Percentiles rank a stretch among this genome's conserved stretches.
phyloP scores from a whole-genome alignment of 2,888 invertebrate genomes.

The Epinotia ramella region DNA sequence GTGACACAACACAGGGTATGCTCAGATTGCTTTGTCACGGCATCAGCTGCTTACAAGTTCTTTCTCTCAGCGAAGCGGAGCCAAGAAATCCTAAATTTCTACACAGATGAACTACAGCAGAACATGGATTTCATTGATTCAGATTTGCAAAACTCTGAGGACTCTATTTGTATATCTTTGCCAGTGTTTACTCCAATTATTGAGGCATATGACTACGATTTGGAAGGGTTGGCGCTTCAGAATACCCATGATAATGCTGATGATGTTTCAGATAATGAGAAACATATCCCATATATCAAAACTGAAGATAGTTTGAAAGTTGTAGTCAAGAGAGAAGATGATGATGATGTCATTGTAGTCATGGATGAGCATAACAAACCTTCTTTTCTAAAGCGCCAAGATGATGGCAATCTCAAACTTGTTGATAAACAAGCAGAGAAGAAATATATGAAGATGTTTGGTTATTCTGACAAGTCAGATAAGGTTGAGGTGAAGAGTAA shows the following conservation, averaged over 20 bases:
- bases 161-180: conserved; percentile 66
- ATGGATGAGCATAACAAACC: conserved; percentile 58
- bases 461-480: not conserved
- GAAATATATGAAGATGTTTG: conserved; percentile 44
- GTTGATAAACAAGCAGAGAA: conserved; percentile 51
- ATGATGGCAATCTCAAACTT: conserved; percentile 52
- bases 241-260: conserved; percentile 30
- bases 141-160: conserved; percentile 52
- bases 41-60: conserved; percentile 71
- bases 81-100: conserved; percentile 65
- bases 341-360: conserved; percentile 58
- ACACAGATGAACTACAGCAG: conserved; percentile 60
- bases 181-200: conserved; percentile 54
- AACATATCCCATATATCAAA: not conserved
- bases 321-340: conserved; percentile 51
- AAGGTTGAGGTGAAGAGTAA: conserved; percentile 48
- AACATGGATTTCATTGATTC: conserved; percentile 58
- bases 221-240: conserved; percentile 57
- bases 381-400: conserved; percentile 53
- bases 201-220: conserved; percentile 58
- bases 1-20: conserved; percentile 68
- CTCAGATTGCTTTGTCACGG: conserved; percentile 64
- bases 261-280: conserved; percentile 27
- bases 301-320: conserved; percentile 15
- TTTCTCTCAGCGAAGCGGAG: conserved; percentile 61